Base-by-base conservation (phyloP, 2,797 vertebrate genomes). In the Yasuhikotakia modesta region DNA sequence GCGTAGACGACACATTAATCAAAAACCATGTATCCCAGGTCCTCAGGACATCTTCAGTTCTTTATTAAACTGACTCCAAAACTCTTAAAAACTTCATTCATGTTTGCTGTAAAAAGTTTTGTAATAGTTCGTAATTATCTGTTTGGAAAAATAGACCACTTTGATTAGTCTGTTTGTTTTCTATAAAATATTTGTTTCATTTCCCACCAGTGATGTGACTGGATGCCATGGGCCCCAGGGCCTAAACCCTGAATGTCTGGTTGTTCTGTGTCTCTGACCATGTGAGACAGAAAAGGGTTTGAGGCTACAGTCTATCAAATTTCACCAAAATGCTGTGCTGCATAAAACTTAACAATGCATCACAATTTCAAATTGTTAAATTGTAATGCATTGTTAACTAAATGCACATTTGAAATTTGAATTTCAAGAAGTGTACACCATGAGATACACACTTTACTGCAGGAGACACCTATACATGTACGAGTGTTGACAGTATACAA, bases 1-100 rank as follows among this genome's bases (percentile, higher is more conserved):
- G 35, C 3, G 4, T 32, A 71, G 69, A 80, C 86, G 86, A 86
- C 82, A 82, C 89, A 91, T 92, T 92, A 90, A 92, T 93, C 90
- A 92, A 83, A 58, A 66, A 76, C 88, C 87, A 88, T 90, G 91
- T 83, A 89, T 91, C 87, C 79, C 84, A 85, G 86, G 84, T 87
- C 83, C 80, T 81, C 86, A 65, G 16, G 58, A 65, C 12, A 66
- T 45, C 65, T 52, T 19, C 48, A 57, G 21, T 65, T 12, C 79
- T 72, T 21, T 24, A 46, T 45, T 64, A 71, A 67, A 57, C 65
- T 30, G 5, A 43, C 50, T 65, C 35, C 50, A 52, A 76, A 76
- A 48, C 55, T 14, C 43, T 50, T 19, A 43, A 53, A 27, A 52
- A 77, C 21, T 64, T 16, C 6, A 64, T 69, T 57, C 64, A 19